Evolutionary conservation across 2,797 vertebrate genomes (phyloP), one percentile per base, ranked within the genome.

Genomic region (Meriones psammophilus): DNA sequence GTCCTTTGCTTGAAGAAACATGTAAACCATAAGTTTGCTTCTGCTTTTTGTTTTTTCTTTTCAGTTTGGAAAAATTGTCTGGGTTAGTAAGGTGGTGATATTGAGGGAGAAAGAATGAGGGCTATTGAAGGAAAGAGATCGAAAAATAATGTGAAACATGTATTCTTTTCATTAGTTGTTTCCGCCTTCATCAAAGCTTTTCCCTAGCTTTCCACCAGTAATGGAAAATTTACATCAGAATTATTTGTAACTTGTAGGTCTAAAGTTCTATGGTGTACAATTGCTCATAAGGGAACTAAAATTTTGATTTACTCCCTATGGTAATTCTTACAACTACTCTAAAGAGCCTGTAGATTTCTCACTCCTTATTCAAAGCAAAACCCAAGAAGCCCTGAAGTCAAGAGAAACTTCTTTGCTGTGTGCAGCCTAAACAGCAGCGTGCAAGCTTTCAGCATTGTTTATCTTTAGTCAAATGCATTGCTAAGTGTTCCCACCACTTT

Each of bases 381-480:
- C 97, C 97, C 94, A 92, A 98, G 96, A 95, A 94, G 96, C 87
- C 39, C 71, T 97, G 96, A 98, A 97, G 97, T 98, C 98, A 97
- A 96, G 97, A 97, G 97, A 97, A 98, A 98, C 95, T 98, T 98
- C 98, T 97, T 97, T 97, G 94, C 94, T 97, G 96, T 84, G 84
- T 97, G 98, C 97, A 98, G 98, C 97, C 97, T 98, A 98, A 98
- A 98, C 98, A 98, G 97, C 98, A 98, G 98, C 97, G 95, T 98
- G 97, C 97, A 98, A 98, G 97, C 97, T 97, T 98, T 97, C 97
- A 97, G 98, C 97, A 96, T 97, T 98, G 98, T 99, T 99, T 99
- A 98, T 98, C 98, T 98, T 98, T 97, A 98, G 98, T 96, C 97
- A 98, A 98, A 98, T 98, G 98, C 94, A 98, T 98, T 98, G 98